A percentile compares a stretch with the other conserved stretches of the same genome.
Conservation (phyloP, 2,797 vertebrate species). For the Brotula barbata region DNA sequence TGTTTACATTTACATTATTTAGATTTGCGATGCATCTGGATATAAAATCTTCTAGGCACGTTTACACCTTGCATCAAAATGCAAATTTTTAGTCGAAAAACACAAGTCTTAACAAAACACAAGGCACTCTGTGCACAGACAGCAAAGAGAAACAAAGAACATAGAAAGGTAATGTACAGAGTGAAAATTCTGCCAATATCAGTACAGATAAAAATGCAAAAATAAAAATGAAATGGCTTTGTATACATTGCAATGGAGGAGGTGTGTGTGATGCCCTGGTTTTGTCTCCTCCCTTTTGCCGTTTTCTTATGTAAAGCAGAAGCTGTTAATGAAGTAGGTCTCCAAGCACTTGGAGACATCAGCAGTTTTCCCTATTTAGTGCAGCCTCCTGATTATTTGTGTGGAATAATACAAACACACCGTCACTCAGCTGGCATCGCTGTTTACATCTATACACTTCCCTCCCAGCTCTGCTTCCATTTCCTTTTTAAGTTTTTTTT, state of each 20-base stretch:
- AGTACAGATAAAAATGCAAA: conserved; percentile 9
- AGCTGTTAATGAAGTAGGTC: conserved; percentile 29
- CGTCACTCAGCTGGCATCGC: conserved; percentile 8
- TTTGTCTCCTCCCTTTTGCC: conserved; percentile 8
- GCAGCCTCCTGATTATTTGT: conserved; percentile 32
- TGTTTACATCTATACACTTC: neutral
- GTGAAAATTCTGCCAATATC: conserved; percentile 15
- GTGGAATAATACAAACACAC: conserved; percentile 19
- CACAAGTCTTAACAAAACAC: too few species aligned
- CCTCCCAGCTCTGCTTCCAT: neutral
- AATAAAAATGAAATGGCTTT: conserved; percentile 16
- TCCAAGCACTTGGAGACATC: conserved; percentile 26
- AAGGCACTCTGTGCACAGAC: too few species aligned
- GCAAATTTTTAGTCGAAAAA: too few species aligned
- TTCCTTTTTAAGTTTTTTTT: neutral
- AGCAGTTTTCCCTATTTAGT: conserved; percentile 38
- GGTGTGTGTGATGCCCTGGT: too few species aligned
- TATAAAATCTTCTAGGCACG: too few species aligned
- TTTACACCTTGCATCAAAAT: too few species aligned
- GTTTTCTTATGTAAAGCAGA: conserved; percentile 15
- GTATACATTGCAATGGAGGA: neutral
- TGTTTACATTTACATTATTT: too few species aligned
- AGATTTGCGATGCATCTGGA: too few species aligned
- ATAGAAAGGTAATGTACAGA: too few species aligned
- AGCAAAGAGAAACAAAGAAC: too few species aligned